These are phyloP conservation scores for Sarcophilus harrisii DNA, from an alignment of 2,797 vertebrate genomes.

Conservation along the genomic window DNA sequence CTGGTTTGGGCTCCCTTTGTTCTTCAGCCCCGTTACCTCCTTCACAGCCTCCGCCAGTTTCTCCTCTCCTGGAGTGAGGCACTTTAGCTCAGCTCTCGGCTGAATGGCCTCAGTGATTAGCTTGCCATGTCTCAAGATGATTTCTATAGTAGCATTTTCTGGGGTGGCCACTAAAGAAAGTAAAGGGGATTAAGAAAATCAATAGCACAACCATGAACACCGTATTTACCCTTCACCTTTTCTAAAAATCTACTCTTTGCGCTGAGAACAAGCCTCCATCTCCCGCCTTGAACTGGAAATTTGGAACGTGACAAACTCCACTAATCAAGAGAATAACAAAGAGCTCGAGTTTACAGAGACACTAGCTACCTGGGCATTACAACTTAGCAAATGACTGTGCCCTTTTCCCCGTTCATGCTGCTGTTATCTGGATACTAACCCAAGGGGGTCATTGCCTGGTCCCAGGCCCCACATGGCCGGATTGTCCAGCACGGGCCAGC, in stretches of 20 bases:
- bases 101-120: constrained; percentile 81
- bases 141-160: constrained; percentile 77
- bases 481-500: not conserved
- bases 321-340: not conserved
- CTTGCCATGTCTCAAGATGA: constrained; percentile 79
- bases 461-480: not conserved
- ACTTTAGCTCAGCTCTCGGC: constrained; percentile 50
- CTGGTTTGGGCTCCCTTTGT: not conserved
- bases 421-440: not conserved
- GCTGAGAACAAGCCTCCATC: not conserved
- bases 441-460: not conserved
- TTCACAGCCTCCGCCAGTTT: constrained; percentile 73
- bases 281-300: not conserved
- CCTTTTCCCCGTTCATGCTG: not conserved
- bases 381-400: not conserved
- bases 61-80: constrained; percentile 56
- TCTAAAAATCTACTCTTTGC: constrained; percentile 16
- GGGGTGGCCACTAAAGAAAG: constrained; percentile 80
- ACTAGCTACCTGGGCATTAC: not conserved
- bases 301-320: not conserved
- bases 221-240: not conserved
- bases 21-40: constrained; percentile 78
- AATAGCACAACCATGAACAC: not conserved
- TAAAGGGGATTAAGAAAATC: constrained; percentile 29
- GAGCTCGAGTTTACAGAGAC: not conserved